Percentiles rank a stretch among this genome's conserved stretches.
phyloP scores from a whole-genome alignment of 1,140 invertebrate species.

The Atta cephalotes region DNA sequence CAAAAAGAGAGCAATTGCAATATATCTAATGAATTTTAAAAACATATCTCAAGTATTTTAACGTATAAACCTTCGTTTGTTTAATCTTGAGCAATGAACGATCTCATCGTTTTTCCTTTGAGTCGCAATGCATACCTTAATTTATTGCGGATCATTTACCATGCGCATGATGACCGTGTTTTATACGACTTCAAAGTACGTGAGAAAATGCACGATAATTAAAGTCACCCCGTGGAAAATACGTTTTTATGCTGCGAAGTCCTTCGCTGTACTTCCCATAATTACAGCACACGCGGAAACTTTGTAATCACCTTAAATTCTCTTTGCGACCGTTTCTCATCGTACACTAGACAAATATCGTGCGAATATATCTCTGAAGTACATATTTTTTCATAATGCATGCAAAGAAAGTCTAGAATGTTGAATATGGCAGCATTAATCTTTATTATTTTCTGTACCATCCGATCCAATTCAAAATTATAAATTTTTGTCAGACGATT shows the following conservation, averaged over 20 bases:
- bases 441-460: background rate
- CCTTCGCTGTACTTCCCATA: constrained; percentile 13
- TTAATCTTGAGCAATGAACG: background rate
- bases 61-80: background rate
- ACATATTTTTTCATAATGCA: constrained; percentile 6
- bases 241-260: constrained; percentile 11
- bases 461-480: background rate
- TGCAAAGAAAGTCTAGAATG: background rate
- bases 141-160: constrained; percentile 25
- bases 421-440: background rate
- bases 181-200: constrained; percentile 21
- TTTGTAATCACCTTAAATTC: constrained; percentile 51
- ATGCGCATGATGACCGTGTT: constrained; percentile 11
- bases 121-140: background rate
- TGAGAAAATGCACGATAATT: constrained; percentile 47
- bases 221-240: constrained; percentile 34
- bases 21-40: background rate
- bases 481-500: background rate
- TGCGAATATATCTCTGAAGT: background rate
- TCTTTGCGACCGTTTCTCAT: constrained; percentile 23
- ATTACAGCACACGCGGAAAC: constrained; percentile 26
- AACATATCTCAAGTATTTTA: background rate
- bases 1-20: background rate
- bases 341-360: constrained; percentile 11
- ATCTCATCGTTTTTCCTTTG: constrained; percentile 4